Percentiles rank a stretch among this genome's conserved stretches.
phyloP scores from a whole-genome alignment of 2,113 vertebrate species.

The Nipponia nippon region DNA sequence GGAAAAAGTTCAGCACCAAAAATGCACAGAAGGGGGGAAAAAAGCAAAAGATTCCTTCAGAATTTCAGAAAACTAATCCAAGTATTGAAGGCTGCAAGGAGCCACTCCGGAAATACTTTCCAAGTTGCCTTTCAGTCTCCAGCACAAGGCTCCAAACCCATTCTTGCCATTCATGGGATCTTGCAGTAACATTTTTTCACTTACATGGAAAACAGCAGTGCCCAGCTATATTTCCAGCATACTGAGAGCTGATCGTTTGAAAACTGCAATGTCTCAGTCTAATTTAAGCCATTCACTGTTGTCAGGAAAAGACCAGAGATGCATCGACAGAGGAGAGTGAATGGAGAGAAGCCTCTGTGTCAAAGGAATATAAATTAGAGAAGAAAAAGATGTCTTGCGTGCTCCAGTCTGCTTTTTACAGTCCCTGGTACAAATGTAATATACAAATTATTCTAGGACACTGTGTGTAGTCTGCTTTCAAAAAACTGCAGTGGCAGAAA shows the following conservation, averaged over 20 bases:
- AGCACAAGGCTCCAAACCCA: conserved; percentile 53
- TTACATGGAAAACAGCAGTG: conserved; percentile 41
- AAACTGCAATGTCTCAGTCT: background rate
- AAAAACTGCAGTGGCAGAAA: background rate
- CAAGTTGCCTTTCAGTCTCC: conserved; percentile 71
- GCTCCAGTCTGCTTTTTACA: background rate
- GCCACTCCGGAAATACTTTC: conserved; percentile 79
- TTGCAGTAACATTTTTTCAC: conserved; percentile 50
- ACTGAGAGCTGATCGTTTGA: background rate
- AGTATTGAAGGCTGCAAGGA: conserved; percentile 73
- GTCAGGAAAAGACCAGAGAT: background rate
- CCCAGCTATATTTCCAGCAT: background rate
- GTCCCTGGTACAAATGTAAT: background rate
- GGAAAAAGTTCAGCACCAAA: conserved; percentile 89
- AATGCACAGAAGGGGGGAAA: conserved; percentile 84
- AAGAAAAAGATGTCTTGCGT: background rate
- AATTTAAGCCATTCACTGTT: background rate
- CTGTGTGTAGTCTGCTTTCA: background rate
- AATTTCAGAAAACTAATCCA: conserved; percentile 76
- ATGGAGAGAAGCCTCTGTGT: background rate
- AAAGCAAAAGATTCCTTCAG: conserved; percentile 76
- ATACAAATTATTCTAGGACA: background rate
- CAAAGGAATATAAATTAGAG: background rate
- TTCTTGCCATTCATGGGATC: conserved; percentile 60
- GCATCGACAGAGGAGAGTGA: background rate